Conservation (phyloP, 2,888 invertebrate genomes). For the Heliconius ismenius region DNA sequence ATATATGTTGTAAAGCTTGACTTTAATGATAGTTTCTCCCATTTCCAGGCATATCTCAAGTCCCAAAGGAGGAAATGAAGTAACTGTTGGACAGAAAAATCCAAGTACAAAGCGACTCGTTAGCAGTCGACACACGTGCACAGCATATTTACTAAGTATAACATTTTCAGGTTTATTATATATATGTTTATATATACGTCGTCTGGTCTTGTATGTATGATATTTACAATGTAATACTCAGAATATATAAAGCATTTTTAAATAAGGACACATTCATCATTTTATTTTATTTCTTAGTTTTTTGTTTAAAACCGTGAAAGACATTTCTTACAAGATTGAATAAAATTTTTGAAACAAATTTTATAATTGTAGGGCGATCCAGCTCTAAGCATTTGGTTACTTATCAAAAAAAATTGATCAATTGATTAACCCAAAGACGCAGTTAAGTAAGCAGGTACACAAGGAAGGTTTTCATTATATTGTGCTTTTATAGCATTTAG, state of each 20-base stretch:
- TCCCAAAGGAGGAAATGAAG: conserved; percentile 33
- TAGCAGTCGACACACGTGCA: conserved; percentile 38
- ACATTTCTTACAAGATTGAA: neutral
- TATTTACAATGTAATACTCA: neutral
- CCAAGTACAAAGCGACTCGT: conserved; percentile 39
- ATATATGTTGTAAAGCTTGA: neutral
- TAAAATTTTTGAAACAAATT: neutral
- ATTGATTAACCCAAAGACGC: neutral
- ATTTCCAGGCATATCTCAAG: conserved; percentile 11
- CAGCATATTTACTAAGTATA: conserved; percentile 29
- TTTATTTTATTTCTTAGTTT: neutral
- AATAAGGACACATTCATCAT: neutral
- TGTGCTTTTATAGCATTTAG: neutral
- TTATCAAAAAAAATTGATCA: neutral
- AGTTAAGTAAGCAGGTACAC: neutral
- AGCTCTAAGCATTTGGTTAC: neutral
- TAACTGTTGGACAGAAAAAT: conserved; percentile 34
- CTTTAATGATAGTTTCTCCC: neutral
- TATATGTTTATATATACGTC: conserved; percentile 5
- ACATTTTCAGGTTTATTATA: conserved; percentile 8
- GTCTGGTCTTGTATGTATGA: neutral
- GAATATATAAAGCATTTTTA: neutral
- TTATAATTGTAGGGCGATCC: no score
- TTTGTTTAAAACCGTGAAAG: neutral
- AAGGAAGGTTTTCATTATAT: neutral